Percentiles rank a stretch among this genome's conserved stretches.
Evolutionary conservation across 1,140 invertebrate species (phyloP).

Genomic region (Drusus annulatus): DNA sequence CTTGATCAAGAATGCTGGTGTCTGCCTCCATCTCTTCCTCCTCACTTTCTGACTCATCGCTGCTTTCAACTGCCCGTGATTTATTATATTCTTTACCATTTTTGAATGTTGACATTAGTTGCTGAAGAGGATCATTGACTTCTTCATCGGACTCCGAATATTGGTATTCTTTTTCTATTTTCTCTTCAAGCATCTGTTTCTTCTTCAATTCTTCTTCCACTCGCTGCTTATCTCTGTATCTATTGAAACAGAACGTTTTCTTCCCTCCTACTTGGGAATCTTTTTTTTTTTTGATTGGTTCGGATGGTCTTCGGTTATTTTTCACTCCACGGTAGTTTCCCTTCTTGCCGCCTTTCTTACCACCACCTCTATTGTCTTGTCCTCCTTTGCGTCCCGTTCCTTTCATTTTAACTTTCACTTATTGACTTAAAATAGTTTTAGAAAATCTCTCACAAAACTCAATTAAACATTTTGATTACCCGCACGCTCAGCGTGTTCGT

Average conservation of each 20-base stretch:
- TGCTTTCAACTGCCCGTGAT: conserved; percentile 56
- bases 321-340: conserved; percentile 38
- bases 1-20: not conserved
- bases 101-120: conserved; percentile 73
- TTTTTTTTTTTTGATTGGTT: conserved; percentile 58
- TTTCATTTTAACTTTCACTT: conserved; percentile 31
- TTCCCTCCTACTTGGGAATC: conserved; percentile 62
- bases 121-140: conserved; percentile 71
- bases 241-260: conserved; percentile 68
- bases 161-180: conserved; percentile 59
- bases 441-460: not conserved
- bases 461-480: not conserved
- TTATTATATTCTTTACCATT: conserved; percentile 43
- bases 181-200: conserved; percentile 64
- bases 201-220: conserved; percentile 66
- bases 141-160: conserved; percentile 69
- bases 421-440: not conserved
- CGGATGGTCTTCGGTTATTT: conserved; percentile 33
- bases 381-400: conserved; percentile 8
- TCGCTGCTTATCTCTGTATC: conserved; percentile 69
- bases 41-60: conserved; percentile 52
- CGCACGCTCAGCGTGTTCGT: not conserved
- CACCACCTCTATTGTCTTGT: conserved; percentile 15
- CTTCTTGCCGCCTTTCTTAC: conserved; percentile 33
- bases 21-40: conserved; percentile 49